A percentile compares a stretch with the other conserved stretches of the same genome.
Evolutionary conservation across 2,888 invertebrate genomes (phyloP).

Genomic region (Acronicta aceris): DNA sequence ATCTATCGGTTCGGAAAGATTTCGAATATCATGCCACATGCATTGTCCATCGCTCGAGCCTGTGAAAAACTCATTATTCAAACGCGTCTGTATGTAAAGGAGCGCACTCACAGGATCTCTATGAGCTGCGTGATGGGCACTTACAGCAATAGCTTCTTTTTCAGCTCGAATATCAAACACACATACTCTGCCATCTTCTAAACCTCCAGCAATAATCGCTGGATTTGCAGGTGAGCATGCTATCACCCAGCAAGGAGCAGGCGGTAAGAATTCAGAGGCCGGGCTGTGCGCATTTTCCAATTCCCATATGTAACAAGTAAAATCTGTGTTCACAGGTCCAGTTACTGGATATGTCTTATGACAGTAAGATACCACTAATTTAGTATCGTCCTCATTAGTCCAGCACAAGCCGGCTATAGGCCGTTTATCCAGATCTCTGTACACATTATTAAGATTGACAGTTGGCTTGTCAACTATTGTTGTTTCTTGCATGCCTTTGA

Average conservation of each 20-base stretch:
- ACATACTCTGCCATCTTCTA: slow-evolving; percentile 73
- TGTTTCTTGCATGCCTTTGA: slow-evolving; percentile 84
- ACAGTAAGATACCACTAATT: slow-evolving; percentile 91
- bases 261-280: slow-evolving; percentile 58
- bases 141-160: slow-evolving; percentile 91
- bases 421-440: slow-evolving; percentile 85
- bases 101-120: slow-evolving; percentile 87
- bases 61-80: slow-evolving; percentile 89
- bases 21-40: slow-evolving; percentile 91
- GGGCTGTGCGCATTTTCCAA: slow-evolving; percentile 76
- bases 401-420: slow-evolving; percentile 90
- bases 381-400: slow-evolving; percentile 90
- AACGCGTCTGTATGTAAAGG: slow-evolving; percentile 88
- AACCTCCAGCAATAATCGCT: slow-evolving; percentile 65
- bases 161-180: slow-evolving; percentile 94
- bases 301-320: slow-evolving; percentile 91
- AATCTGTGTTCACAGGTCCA: slow-evolving; percentile 66
- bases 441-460: slow-evolving; percentile 90
- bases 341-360: slow-evolving; percentile 63
- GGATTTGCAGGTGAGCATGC: slow-evolving; percentile 65
- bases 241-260: slow-evolving; percentile 70
- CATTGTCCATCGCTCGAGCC: slow-evolving; percentile 90
- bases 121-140: slow-evolving; percentile 78
- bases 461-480: slow-evolving; percentile 83
- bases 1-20: slow-evolving; percentile 89